Evolutionary conservation across 2,113 vertebrate genomes (phyloP).

Genomic region (Pteronura brasiliensis): DNA sequence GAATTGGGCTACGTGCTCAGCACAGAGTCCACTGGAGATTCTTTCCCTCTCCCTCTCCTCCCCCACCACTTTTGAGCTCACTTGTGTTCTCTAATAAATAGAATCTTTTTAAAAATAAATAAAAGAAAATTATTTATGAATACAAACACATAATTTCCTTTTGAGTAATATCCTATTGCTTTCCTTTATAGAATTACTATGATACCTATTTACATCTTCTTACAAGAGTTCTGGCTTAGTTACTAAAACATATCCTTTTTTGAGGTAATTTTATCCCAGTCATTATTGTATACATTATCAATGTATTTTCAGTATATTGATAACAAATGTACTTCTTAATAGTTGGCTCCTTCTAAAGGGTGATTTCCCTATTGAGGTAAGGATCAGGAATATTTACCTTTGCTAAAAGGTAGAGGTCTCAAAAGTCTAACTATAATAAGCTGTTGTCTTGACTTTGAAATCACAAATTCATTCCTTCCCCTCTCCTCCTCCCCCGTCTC

Average conservation of each 20-base stretch:
- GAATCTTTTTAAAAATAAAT: not conserved
- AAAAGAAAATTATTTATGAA: not conserved
- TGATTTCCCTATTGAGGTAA: not conserved
- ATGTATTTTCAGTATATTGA: not conserved
- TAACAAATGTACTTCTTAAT: not conserved
- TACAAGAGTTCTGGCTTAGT: not conserved
- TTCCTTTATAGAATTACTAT: not conserved
- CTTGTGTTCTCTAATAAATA: not conserved
- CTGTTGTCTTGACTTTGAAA: not conserved
- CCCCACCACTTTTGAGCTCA: not conserved
- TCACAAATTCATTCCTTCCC: not conserved
- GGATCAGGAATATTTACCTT: not conserved
- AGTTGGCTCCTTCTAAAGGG: not conserved
- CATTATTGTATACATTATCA: not conserved
- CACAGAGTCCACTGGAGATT: not conserved
- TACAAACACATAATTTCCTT: not conserved
- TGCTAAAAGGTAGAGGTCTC: not conserved
- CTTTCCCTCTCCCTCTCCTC: not conserved
- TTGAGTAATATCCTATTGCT: not conserved
- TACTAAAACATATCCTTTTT: constrained; percentile 5
- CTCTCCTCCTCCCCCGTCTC: not conserved
- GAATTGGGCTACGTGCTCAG: not conserved
- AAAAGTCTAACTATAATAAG: not conserved
- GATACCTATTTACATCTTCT: not conserved
- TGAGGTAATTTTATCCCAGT: not conserved